phyloP scores from a whole-genome alignment of 2,888 invertebrate species.

The Bombylius major region DNA sequence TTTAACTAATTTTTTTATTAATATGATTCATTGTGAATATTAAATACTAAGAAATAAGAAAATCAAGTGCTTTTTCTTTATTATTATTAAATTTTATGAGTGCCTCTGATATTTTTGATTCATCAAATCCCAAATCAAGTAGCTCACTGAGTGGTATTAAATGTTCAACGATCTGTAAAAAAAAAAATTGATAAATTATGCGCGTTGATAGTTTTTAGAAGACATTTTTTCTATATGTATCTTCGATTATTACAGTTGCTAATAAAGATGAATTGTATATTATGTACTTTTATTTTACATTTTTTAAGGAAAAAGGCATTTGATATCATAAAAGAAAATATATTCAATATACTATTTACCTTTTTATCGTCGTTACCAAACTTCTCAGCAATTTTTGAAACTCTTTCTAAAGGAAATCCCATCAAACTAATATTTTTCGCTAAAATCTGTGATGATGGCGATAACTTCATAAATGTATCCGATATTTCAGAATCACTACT shows the following conservation, averaged over 20 bases:
- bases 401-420: conserved; percentile 77
- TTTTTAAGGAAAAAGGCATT: background rate
- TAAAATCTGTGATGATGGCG: conserved; percentile 47
- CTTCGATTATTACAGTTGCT: no score
- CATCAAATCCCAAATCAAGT: conserved; percentile 71
- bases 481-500: conserved; percentile 1
- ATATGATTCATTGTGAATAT: no score
- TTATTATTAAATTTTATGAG: conserved; percentile 67
- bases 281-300: background rate
- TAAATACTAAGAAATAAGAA: conserved; percentile 55
- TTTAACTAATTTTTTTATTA: background rate
- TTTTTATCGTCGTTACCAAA: conserved; percentile 76
- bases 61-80: conserved; percentile 73
- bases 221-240: no score
- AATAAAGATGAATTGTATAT: background rate
- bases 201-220: no score
- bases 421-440: conserved; percentile 67
- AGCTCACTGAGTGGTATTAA: conserved; percentile 64
- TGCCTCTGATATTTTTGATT: conserved; percentile 59
- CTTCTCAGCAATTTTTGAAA: conserved; percentile 63
- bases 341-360: conserved; percentile 35
- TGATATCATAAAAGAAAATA: no score
- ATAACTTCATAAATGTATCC: conserved; percentile 27
- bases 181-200: no score
- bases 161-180: conserved; percentile 62